Percentiles rank a stretch among this genome's conserved stretches.
Conservation (phyloP, 1,140 invertebrate species). For the Potamilus streckersoni region DNA sequence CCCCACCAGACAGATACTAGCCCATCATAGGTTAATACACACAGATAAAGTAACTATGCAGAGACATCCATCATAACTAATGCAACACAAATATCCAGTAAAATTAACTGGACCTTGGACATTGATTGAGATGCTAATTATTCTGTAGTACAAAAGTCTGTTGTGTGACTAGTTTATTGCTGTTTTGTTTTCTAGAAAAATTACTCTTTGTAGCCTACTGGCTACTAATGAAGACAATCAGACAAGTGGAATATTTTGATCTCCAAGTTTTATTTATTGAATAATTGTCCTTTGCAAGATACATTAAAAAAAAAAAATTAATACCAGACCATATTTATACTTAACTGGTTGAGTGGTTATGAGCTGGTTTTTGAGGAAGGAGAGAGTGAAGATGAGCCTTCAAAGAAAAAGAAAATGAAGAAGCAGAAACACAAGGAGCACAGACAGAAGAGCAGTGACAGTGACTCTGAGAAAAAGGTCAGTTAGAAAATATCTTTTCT, state of each 20-base stretch:
- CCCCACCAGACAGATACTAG: too few relatives aligned
- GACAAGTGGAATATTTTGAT: not conserved
- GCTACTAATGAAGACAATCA: not conserved
- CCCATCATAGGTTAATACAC: too few relatives aligned
- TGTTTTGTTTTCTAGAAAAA: too few relatives aligned
- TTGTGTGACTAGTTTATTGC: too few relatives aligned
- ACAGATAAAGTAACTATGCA: too few relatives aligned
- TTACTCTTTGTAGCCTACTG: too few relatives aligned
- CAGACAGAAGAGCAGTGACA: conserved; percentile 19
- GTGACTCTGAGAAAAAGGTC: conserved; percentile 1
- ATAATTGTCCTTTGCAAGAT: not conserved
- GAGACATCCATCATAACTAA: too few relatives aligned
- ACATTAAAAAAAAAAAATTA: not conserved
- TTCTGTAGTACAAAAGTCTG: too few relatives aligned
- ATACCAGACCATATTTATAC: conserved; percentile 3
- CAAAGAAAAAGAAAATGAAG: conserved; percentile 37
- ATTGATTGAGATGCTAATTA: too few relatives aligned
- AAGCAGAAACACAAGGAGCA: conserved; percentile 19
- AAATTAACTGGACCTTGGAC: too few relatives aligned
- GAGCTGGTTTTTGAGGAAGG: conserved; percentile 52
- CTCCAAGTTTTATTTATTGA: not conserved
- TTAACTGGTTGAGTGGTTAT: conserved; percentile 44
- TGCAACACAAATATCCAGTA: too few relatives aligned
- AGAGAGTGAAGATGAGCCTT: conserved; percentile 24
- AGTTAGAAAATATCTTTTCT: not conserved